Evolutionary conservation across 2,797 vertebrate genomes (phyloP), one percentile per base, ranked within the genome.

Genomic region (Chanos chanos): DNA sequence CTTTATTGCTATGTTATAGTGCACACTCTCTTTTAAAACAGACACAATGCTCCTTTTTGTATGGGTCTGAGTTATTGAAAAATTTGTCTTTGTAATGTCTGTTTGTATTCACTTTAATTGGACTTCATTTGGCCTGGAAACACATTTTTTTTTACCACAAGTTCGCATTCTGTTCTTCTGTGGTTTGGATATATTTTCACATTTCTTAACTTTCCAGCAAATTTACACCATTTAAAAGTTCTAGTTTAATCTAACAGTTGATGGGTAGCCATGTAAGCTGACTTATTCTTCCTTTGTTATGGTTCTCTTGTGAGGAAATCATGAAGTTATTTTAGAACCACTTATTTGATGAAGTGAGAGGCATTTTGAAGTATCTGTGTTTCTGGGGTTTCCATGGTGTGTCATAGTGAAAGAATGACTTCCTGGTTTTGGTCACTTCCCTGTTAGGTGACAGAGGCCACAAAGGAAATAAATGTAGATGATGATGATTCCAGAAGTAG

Each of bases 371-470:
- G 54, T 44, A 10, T 44, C 57, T 4, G 15, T n/a, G 7, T 40
- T 21, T 33, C 60, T 68, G 34, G 49, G 49, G 37, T 31, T 54
- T 7, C 40, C 48, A 15, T 41, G 22, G 57, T 19, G 39, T 64
- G 51, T 61, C 59, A 52, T 39, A 31, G 47, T 53, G 48, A 62
- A 59, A 68, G 39, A 63, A 59, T 12, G 28, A 66, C 64, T 75
- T 79, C 66, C 71, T 66, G 24, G 9, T 64, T 61, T 57, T 57
- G 43, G 34, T 21, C 30, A 68, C 37, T 74, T 74, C 67, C 59
- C 21, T 28, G 41, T 44, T 36, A 18, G 9, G n/a, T 47, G 57
- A 61, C 33, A 57, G 52, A 19, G 9, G 9, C 28, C 16, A 25
- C 49, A 63, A 34, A 64, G 59, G 44, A 65, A 66, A 62, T 10